A percentile compares a stretch with the other conserved stretches of the same genome.
Conservation (phyloP, 2,113 vertebrate genomes). For the Bagarius yarrelli region DNA sequence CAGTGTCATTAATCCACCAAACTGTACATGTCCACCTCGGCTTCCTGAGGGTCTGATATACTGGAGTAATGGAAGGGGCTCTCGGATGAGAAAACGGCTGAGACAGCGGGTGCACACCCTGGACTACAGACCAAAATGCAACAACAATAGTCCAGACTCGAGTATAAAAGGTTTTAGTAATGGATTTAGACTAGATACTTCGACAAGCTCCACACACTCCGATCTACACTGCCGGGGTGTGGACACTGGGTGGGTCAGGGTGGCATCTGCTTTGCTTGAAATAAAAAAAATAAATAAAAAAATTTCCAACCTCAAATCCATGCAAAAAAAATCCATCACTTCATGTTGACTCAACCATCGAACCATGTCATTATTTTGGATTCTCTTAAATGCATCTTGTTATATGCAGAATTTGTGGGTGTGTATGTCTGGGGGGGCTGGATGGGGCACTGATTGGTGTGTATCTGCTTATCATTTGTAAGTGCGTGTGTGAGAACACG, state of each 20-base stretch:
- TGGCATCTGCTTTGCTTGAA: neutral
- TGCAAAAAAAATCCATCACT: neutral
- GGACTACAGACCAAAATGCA: neutral
- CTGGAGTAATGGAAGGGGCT: neutral
- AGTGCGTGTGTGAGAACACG: neutral
- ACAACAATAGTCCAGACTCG: neutral
- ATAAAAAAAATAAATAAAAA: neutral
- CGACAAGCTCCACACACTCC: neutral
- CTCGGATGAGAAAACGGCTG: constrained; percentile 29
- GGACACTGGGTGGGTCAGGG: neutral
- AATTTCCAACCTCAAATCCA: neutral
- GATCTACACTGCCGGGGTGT: neutral
- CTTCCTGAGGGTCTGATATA: neutral
- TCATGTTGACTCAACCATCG: neutral
- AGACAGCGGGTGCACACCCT: constrained; percentile 25
- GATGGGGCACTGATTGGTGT: neutral
- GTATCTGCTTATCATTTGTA: neutral
- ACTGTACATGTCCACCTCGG: neutral
- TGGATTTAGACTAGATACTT: neutral
- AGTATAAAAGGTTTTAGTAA: neutral
- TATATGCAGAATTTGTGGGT: neutral
- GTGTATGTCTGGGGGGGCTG: neutral
- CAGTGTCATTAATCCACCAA: neutral
- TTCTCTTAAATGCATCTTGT: neutral
- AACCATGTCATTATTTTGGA: neutral